Conservation (phyloP, 2,797 vertebrate genomes). For the Ceryle rudis region DNA sequence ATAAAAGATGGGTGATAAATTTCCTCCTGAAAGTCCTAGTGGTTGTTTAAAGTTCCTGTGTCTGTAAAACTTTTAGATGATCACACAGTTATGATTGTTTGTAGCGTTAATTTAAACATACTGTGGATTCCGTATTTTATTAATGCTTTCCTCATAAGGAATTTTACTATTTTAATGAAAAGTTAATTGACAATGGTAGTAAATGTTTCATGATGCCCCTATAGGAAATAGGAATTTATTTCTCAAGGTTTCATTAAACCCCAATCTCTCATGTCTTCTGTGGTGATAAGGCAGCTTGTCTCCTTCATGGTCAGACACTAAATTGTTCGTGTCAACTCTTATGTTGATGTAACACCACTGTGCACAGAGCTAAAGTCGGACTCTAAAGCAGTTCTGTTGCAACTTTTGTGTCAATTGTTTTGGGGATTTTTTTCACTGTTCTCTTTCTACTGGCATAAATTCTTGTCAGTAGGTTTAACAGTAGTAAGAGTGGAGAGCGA, state of each 20-base stretch:
- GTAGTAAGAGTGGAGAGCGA: neutral
- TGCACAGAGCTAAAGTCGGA: neutral
- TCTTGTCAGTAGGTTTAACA: neutral
- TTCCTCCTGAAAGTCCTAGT: neutral
- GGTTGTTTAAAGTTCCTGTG: neutral
- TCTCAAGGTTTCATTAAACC: slow-evolving; percentile 18
- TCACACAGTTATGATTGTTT: neutral
- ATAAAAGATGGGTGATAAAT: neutral
- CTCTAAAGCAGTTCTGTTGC: neutral
- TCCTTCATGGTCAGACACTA: neutral
- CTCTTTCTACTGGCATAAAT: neutral
- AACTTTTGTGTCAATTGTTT: neutral
- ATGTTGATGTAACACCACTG: neutral
- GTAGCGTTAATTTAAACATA: neutral
- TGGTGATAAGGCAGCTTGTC: neutral
- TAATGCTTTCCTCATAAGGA: neutral
- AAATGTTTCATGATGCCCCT: neutral
- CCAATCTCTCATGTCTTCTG: neutral
- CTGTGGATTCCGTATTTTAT: neutral
- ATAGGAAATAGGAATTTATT: neutral
- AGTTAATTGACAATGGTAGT: neutral
- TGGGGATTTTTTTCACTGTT: neutral
- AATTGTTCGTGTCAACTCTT: neutral
- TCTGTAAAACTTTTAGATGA: neutral
- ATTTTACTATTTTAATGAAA: neutral